Conservation (phyloP, 2,888 invertebrate genomes). For the Cantharis rufa region DNA sequence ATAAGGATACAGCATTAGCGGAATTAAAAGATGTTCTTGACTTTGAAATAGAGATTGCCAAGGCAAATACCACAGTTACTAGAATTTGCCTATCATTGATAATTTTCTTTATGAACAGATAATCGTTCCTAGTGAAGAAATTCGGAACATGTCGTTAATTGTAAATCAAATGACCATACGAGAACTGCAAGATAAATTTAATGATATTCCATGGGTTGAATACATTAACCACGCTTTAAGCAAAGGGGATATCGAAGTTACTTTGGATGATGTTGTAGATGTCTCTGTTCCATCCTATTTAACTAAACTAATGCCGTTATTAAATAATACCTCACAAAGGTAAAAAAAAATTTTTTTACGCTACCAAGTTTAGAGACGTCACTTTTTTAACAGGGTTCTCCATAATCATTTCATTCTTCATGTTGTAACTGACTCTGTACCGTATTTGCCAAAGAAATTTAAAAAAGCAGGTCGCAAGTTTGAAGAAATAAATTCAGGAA, state of each 20-base stretch:
- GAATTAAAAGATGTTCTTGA: slow-evolving; percentile 80
- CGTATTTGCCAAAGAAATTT: slow-evolving; percentile 12
- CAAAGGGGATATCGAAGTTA: slow-evolving; percentile 66
- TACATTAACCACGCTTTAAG: slow-evolving; percentile 82
- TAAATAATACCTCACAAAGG: slow-evolving; percentile 61
- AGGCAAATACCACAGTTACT: slow-evolving; percentile 61
- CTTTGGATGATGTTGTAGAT: slow-evolving; percentile 75
- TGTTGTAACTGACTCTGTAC: slow-evolving; percentile 48
- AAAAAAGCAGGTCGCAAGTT: slow-evolving; percentile 14
- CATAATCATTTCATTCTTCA: slow-evolving; percentile 62
- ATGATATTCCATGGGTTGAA: slow-evolving; percentile 77
- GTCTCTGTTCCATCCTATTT: slow-evolving; percentile 85
- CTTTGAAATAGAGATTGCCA: slow-evolving; percentile 89
- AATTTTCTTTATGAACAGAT: slow-evolving; percentile 66
- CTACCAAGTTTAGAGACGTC: slow-evolving; percentile 44
- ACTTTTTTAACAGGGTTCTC: slow-evolving; percentile 46
- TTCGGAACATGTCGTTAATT: slow-evolving; percentile 86
- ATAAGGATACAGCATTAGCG: slow-evolving; percentile 65
- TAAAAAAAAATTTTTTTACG: slow-evolving; percentile 52
- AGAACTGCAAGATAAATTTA: slow-evolving; percentile 75
- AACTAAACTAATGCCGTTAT: slow-evolving; percentile 66
- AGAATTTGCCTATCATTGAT: background rate
- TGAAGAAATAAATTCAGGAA: background rate
- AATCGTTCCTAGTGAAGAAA: slow-evolving; percentile 84
- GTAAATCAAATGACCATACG: slow-evolving; percentile 88